Conservation (phyloP, 2,888 invertebrate genomes). For the Mesorhabditis spiculigera region DNA sequence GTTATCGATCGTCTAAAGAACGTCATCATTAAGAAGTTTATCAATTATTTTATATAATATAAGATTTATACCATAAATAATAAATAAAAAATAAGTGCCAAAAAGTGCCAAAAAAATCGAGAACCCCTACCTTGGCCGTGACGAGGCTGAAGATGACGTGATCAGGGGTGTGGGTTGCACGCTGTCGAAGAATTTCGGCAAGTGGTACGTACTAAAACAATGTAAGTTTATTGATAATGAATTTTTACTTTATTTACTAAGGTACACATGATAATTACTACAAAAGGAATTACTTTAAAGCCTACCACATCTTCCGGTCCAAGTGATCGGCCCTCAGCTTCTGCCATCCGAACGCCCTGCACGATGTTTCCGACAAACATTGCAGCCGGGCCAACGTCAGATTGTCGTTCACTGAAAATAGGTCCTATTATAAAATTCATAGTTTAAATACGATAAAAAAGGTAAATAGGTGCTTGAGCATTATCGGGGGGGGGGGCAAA, state of each 20-base stretch:
- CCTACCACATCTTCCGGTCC: constrained; percentile 73
- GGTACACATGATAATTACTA: too few relatives aligned
- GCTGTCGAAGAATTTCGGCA: constrained; percentile 92
- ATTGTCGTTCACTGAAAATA: constrained; percentile 25
- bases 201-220: constrained; percentile 86
- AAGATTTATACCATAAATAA: too few relatives aligned
- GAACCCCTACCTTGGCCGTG: constrained; percentile 72
- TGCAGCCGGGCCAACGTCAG: constrained; percentile 98
- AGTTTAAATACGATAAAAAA: too few relatives aligned
- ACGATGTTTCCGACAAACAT: constrained; percentile 99
- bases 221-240: too few relatives aligned
- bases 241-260: too few relatives aligned
- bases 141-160: constrained; percentile 92
- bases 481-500: too few relatives aligned
- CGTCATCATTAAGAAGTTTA: not conserved
- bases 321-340: constrained; percentile 93
- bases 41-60: too few relatives aligned
- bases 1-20: constrained; percentile 62
- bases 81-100: too few relatives aligned
- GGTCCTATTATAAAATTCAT: too few relatives aligned
- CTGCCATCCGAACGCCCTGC: constrained; percentile 81
- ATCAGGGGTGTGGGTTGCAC: constrained; percentile 89
- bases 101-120: too few relatives aligned
- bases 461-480: too few relatives aligned
- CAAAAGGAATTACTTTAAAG: too few relatives aligned